Evolutionary conservation across 2,888 invertebrate genomes (phyloP).

Genomic region (Emmelina monodactyla): DNA sequence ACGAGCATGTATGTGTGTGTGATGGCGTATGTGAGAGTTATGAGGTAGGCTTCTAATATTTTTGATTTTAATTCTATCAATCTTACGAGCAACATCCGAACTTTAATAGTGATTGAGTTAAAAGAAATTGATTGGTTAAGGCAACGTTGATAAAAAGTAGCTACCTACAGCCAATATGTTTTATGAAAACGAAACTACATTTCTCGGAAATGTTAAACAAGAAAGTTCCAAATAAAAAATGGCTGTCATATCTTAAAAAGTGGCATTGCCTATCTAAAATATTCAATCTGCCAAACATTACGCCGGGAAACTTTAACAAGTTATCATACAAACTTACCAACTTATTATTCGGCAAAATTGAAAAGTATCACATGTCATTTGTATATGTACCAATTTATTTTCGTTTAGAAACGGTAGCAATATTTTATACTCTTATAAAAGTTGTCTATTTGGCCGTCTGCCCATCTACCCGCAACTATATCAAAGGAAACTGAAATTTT

Average conservation of each 20-base stretch:
- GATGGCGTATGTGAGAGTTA: not conserved
- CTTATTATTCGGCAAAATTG: slow-evolving; percentile 12
- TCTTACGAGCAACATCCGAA: too few relatives aligned
- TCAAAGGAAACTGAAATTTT: slow-evolving; percentile 43
- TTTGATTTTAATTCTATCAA: too few relatives aligned
- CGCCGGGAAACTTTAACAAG: not conserved
- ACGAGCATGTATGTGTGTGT: slow-evolving; percentile 43
- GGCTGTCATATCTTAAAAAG: too few relatives aligned
- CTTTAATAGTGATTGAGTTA: too few relatives aligned
- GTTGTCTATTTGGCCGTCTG: slow-evolving; percentile 50
- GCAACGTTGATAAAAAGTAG: too few relatives aligned
- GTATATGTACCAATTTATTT: slow-evolving; percentile 28
- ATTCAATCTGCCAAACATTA: not conserved
- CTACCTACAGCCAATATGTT: too few relatives aligned
- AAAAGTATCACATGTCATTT: slow-evolving; percentile 22
- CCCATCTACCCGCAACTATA: slow-evolving; percentile 43
- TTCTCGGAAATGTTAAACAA: too few relatives aligned
- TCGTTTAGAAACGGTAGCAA: slow-evolving; percentile 32
- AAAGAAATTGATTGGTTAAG: too few relatives aligned
- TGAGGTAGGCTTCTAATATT: not conserved
- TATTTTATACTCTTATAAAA: slow-evolving; percentile 45
- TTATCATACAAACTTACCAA: slow-evolving; percentile 21
- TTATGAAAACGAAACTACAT: too few relatives aligned
- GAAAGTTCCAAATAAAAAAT: too few relatives aligned
- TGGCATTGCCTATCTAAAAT: not conserved